phyloP scores from a whole-genome alignment of 2,113 vertebrate species.

The Thunnus maccoyii region DNA sequence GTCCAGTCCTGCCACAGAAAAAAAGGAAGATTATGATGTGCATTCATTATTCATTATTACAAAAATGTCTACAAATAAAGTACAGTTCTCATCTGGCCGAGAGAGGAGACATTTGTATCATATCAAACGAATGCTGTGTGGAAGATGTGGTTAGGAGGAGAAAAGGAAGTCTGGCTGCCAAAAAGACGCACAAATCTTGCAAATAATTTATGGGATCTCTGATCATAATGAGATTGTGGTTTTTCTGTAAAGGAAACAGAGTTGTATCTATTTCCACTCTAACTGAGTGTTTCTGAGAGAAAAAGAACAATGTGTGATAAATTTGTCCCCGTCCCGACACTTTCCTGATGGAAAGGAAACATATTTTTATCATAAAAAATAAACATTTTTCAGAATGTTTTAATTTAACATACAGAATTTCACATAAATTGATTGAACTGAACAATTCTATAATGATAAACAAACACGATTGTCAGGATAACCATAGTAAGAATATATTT shows the following conservation, averaged over 20 bases:
- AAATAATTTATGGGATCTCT: slow-evolving; percentile 13
- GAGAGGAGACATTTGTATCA: neutral
- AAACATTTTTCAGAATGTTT: too few species aligned
- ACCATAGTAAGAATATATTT: neutral
- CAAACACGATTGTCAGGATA: neutral
- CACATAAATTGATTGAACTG: neutral
- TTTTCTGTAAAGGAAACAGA: slow-evolving; percentile 5
- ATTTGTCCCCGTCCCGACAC: too few species aligned
- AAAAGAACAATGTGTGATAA: neutral
- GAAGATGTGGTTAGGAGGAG: neutral
- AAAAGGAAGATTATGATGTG: neutral
- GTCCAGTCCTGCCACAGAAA: slow-evolving; percentile 32
- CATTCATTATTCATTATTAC: neutral
- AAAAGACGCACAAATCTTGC: neutral
- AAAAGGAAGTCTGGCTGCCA: slow-evolving; percentile 13
- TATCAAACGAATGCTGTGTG: neutral
- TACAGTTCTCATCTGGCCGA: neutral
- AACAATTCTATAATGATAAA: neutral
- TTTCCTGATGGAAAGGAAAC: neutral
- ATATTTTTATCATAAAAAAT: too few species aligned
- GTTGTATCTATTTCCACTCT: neutral
- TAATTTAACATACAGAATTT: neutral
- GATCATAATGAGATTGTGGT: neutral
- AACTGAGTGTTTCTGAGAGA: neutral
- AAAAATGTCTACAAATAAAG: neutral